Base-by-base conservation (phyloP, 2,888 invertebrate species). In the Norana najaformis region DNA sequence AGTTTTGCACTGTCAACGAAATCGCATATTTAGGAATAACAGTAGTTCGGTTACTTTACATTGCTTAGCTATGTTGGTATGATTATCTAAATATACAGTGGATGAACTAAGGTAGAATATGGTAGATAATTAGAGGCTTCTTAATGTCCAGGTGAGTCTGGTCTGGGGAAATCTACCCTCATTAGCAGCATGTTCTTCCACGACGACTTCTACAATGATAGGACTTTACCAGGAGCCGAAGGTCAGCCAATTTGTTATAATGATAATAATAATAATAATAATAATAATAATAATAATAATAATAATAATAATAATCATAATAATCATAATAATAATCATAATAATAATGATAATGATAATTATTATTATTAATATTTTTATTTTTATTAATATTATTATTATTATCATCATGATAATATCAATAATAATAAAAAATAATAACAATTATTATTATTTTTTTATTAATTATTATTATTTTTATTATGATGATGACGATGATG, bases 111-210 rank as follows among this genome's bases (percentile, higher is more conserved):
- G n/a, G 30, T n/a, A n/a, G 13, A 69, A 30, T 18, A 47, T 53
- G 23, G 30, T 30, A 30, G 6, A 8, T 8, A 88, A 88, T 37
- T 35, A 88, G 5, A 88, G 11, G 38, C 23, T 34, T 88, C 53
- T 69, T n/a, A 20, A 37, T 36, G 34, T 39, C 35, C 39, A 91
- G 91, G 91, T 38, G 98, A 98, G 95, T 97, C 97, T 0, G 98
- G 98, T 0, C 96, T 98, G 89, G 98, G 98, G 90, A 98, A 98
- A 95, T 98, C 98, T 0, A 98, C 98, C 0, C 96, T 98, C 89
- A 97, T 98, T 95, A 98, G 98, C 96, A 98, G 98, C 94, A 96
- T 98, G 89, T 98, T 98, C 95, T 96, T 98, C 92, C 97, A 91
- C 38, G 30, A 97, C 90, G 98, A 98, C 95, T 96, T 98, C 38